phyloP scores from a whole-genome alignment of 1,140 invertebrate species.

The Pseudachorutes palmiensis region DNA sequence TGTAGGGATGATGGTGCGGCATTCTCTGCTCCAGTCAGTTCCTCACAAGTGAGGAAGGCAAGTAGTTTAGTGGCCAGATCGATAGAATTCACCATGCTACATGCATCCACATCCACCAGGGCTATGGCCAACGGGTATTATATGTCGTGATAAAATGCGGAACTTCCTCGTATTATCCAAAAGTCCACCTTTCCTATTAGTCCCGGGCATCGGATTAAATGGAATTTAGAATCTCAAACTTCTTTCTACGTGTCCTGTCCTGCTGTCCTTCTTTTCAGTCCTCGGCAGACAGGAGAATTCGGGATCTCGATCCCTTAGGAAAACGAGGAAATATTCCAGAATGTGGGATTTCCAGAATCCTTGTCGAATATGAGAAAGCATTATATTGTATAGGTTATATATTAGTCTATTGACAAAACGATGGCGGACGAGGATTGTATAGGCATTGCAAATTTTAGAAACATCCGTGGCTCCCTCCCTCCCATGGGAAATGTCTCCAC shows the following conservation, averaged over 20 bases:
- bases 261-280: background rate
- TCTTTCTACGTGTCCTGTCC: background rate
- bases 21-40: background rate
- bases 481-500: too few relatives aligned
- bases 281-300: background rate
- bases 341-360: too few relatives aligned
- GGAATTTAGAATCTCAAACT: background rate
- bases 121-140: background rate
- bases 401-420: too few relatives aligned
- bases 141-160: background rate
- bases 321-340: background rate
- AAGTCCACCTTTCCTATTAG: background rate
- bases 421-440: too few relatives aligned
- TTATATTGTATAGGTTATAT: too few relatives aligned
- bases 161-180: background rate
- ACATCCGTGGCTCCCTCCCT: too few relatives aligned
- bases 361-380: too few relatives aligned
- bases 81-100: conserved; percentile 7
- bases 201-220: background rate
- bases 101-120: background rate
- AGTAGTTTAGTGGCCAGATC: conserved; percentile 10
- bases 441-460: too few relatives aligned
- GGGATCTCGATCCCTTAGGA: background rate
- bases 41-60: background rate
- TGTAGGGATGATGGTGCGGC: background rate